Conservation (phyloP, 1,140 invertebrate genomes). For the Tribolium madens region DNA sequence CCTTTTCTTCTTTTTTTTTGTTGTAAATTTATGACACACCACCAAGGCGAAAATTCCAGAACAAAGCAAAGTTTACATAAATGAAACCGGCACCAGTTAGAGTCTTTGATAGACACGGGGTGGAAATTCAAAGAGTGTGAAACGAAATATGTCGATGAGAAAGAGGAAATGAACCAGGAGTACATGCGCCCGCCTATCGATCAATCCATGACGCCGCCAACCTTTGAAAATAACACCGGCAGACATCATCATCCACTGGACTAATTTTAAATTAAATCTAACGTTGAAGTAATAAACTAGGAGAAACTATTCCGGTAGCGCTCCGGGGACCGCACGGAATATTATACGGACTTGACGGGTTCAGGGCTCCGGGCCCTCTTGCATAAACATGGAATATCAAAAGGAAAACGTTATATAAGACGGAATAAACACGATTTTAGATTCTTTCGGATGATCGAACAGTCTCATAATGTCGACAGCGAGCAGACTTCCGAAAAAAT, state of each 20-base stretch:
- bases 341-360: background rate
- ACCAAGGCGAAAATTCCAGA: background rate
- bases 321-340: background rate
- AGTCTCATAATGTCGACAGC: background rate
- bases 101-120: slow-evolving; percentile 31
- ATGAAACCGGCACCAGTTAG: slow-evolving; percentile 6
- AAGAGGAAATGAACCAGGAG: slow-evolving; percentile 26
- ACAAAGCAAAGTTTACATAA: slow-evolving; percentile 24
- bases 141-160: slow-evolving; percentile 35
- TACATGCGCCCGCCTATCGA: slow-evolving; percentile 27
- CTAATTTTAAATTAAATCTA: slow-evolving; percentile 10
- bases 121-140: slow-evolving; percentile 38
- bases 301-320: background rate
- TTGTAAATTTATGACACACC: background rate
- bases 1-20: background rate
- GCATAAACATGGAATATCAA: background rate
- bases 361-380: background rate
- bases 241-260: slow-evolving; percentile 14
- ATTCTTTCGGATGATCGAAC: background rate
- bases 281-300: background rate
- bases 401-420: background rate
- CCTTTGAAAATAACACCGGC: slow-evolving; percentile 25
- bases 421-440: background rate
- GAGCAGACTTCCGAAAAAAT: background rate
- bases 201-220: slow-evolving; percentile 28